Conservation (phyloP, 2,888 invertebrate species). For the Macrosoma leucophasiata region DNA sequence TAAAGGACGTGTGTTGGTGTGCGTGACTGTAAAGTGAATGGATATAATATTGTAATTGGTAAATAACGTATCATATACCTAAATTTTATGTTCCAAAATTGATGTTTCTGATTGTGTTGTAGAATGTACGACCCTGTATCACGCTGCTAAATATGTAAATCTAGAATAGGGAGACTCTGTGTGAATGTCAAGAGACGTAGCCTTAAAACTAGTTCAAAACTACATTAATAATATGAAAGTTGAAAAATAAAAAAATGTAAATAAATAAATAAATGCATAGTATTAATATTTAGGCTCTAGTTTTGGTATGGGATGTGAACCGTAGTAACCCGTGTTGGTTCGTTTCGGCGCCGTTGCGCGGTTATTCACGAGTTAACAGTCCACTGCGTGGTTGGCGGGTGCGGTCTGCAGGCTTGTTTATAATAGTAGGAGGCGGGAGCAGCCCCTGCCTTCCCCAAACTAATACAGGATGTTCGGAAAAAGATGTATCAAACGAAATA, state of each 20-base stretch:
- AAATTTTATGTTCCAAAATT: slow-evolving; percentile 41
- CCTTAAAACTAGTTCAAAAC: slow-evolving; percentile 76
- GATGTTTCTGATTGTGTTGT: slow-evolving; percentile 37
- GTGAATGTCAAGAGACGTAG: slow-evolving; percentile 69
- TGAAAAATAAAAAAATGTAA: slow-evolving; percentile 53
- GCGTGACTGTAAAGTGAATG: slow-evolving; percentile 43
- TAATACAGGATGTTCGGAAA: no score
- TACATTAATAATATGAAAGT: slow-evolving; percentile 45
- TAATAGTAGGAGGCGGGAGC: no score
- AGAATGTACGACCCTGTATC: slow-evolving; percentile 26
- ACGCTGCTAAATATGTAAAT: slow-evolving; percentile 51
- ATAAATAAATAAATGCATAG: slow-evolving; percentile 57
- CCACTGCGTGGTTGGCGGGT: no score
- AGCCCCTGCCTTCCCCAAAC: no score
- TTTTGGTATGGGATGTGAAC: slow-evolving; percentile 50
- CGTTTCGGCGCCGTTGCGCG: slow-evolving; percentile 33
- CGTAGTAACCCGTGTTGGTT: slow-evolving; percentile 45
- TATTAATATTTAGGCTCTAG: slow-evolving; percentile 59
- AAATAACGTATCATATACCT: slow-evolving; percentile 29
- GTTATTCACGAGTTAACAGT: no score
- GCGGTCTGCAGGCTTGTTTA: no score
- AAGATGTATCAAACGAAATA: background rate
- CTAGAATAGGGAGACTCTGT: slow-evolving; percentile 52
- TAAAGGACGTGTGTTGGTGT: slow-evolving; percentile 55
- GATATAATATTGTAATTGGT: slow-evolving; percentile 36